These are phyloP conservation scores for Staurois parvus DNA, from an alignment of 2,797 vertebrate genomes.

Conservation along the genomic window DNA sequence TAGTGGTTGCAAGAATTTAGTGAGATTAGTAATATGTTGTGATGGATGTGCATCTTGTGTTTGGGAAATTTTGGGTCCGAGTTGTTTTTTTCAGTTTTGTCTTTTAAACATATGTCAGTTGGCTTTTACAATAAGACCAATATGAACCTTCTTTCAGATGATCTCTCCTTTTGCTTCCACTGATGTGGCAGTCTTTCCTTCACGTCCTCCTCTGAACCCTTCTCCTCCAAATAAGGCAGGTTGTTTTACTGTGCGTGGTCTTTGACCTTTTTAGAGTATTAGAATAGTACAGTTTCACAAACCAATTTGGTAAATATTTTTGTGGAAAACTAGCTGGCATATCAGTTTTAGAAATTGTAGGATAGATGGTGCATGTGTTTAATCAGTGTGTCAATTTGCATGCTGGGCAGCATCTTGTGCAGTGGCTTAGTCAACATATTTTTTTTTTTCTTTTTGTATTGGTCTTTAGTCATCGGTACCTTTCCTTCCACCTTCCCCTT, in stretches of 20 bases:
- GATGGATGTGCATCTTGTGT: background rate
- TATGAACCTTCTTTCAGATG: conserved; percentile 60
- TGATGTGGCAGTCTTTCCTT: conserved; percentile 54
- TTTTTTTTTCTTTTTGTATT: conserved; percentile 23
- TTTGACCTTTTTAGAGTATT: background rate
- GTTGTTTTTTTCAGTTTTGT: background rate
- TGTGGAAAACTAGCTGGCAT: background rate
- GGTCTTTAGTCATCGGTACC: conserved; percentile 44
- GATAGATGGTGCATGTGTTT: conserved; percentile 1
- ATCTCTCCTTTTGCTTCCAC: conserved; percentile 18
- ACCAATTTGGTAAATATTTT: background rate
- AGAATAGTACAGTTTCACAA: background rate
- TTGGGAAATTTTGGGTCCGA: background rate
- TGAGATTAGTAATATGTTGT: background rate
- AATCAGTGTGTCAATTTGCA: conserved; percentile 8
- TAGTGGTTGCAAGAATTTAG: background rate
- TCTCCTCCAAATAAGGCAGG: conserved; percentile 63
- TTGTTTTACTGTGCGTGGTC: conserved; percentile 60
- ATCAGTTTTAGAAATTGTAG: background rate
- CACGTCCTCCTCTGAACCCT: background rate
- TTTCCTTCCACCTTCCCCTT: background rate
- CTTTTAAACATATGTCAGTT: background rate
- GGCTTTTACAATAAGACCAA: background rate
- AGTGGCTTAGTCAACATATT: background rate
- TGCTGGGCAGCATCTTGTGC: conserved; percentile 30